Conservation (phyloP, 2,113 vertebrate species). For the Hylia prasina region DNA sequence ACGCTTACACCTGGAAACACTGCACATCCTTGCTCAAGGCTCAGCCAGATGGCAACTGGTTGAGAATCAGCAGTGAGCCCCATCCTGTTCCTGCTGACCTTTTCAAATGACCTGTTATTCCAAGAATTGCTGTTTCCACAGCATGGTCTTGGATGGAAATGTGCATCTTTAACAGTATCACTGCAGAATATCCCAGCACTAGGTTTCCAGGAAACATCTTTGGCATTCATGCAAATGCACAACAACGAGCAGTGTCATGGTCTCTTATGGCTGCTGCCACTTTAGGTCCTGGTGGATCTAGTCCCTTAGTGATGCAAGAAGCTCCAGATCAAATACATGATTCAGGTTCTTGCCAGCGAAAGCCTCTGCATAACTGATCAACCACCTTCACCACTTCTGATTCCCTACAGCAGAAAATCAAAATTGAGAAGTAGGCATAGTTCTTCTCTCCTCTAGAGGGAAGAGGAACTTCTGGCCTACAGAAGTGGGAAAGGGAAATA, state of each 20-base stretch:
- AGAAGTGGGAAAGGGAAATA: background rate
- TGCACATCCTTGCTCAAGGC: background rate
- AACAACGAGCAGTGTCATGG: accelerated
- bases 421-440: background rate
- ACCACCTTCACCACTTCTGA: background rate
- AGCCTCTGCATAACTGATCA: background rate
- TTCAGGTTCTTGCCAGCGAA: background rate
- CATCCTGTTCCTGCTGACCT: background rate
- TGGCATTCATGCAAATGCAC: background rate
- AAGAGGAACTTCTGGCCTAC: background rate
- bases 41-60: background rate
- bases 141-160: background rate
- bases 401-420: background rate
- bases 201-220: background rate
- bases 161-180: background rate
- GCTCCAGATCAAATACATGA: background rate
- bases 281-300: background rate
- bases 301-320: background rate
- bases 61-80: background rate
- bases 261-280: background rate
- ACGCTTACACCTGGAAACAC: background rate
- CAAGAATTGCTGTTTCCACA: background rate
- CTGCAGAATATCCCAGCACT: background rate
- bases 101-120: background rate
- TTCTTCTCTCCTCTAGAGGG: background rate